Percentiles rank a stretch among this genome's conserved stretches.
Conservation (phyloP, 2,113 vertebrate species). For the Gopherus flavomarginatus region DNA sequence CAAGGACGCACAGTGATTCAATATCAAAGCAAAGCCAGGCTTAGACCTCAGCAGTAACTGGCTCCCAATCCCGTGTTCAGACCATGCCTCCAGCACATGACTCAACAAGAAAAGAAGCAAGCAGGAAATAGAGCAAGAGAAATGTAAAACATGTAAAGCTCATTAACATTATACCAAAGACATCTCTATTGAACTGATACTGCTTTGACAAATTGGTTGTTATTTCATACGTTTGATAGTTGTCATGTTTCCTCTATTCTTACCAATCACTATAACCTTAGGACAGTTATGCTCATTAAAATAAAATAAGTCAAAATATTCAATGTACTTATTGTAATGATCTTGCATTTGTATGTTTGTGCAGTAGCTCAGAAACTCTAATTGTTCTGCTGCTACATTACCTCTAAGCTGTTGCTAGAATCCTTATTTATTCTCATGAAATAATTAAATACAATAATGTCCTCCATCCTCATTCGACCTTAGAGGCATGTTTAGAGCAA, state of each 20-base stretch:
- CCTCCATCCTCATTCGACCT: conserved; percentile 38
- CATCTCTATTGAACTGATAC: neutral
- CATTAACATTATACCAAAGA: neutral
- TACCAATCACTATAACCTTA: conserved; percentile 30
- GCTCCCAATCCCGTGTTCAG: neutral
- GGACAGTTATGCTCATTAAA: conserved; percentile 36
- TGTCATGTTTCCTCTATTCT: neutral
- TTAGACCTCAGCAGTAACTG: neutral
- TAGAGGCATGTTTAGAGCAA: conserved; percentile 22
- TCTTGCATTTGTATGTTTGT: conserved; percentile 23
- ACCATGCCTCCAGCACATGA: neutral
- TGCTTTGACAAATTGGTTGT: neutral
- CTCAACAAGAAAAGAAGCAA: neutral
- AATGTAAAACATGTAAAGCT: neutral
- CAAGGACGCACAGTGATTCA: neutral
- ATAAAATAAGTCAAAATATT: neutral
- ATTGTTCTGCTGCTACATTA: conserved; percentile 4
- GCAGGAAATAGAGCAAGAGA: neutral
- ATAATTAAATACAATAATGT: conserved; percentile 64
- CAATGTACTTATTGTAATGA: conserved; percentile 60
- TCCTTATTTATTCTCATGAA: conserved; percentile 46
- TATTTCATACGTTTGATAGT: neutral
- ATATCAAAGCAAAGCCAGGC: neutral
- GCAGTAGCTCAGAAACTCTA: conserved; percentile 21
- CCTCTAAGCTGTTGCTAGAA: conserved; percentile 4